phyloP scores from a whole-genome alignment of 2,797 vertebrate species.

The Crax fasciolata region DNA sequence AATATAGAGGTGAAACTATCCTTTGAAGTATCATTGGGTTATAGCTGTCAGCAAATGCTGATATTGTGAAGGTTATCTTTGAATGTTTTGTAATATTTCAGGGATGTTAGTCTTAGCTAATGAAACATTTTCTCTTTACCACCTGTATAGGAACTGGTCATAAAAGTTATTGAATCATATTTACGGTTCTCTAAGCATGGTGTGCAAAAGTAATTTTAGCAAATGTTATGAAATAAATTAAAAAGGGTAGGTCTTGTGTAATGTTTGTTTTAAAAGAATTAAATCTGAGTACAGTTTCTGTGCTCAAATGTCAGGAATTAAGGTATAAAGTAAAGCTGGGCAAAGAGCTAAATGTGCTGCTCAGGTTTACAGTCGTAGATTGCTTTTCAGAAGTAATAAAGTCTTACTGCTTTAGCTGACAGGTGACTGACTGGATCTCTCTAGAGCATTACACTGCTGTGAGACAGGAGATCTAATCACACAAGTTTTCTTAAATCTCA shows the following conservation, averaged over 20 bases:
- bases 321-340: conserved; percentile 4
- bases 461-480: neutral
- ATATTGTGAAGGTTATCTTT: neutral
- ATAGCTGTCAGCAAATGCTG: neutral
- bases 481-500: neutral
- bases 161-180: neutral
- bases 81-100: conserved; percentile 15
- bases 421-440: neutral
- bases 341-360: neutral
- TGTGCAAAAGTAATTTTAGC: neutral
- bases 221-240: conserved; percentile 16
- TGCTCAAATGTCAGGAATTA: conserved; percentile 15
- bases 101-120: neutral
- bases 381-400: conserved; percentile 36
- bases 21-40: neutral
- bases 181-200: neutral
- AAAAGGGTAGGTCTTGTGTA: neutral
- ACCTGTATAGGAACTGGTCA: neutral
- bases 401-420: conserved; percentile 7
- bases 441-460: neutral
- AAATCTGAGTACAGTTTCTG: neutral
- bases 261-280: conserved; percentile 52
- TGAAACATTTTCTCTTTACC: neutral
- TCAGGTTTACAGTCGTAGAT: conserved; percentile 15
- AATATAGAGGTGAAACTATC: neutral